Evolutionary conservation across 2,888 invertebrate species (phyloP).

Genomic region (Melieria omissa): DNA sequence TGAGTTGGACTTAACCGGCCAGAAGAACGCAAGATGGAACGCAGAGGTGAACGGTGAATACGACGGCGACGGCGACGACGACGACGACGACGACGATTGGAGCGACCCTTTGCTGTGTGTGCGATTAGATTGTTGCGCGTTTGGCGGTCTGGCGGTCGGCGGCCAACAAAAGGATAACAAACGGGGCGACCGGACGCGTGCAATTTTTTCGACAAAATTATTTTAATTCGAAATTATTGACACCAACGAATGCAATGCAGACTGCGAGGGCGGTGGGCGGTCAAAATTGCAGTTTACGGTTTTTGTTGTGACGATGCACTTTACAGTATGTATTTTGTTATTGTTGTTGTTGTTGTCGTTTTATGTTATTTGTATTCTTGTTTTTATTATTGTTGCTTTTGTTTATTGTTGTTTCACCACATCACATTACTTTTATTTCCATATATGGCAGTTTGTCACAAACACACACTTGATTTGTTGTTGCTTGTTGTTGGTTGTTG

Average conservation of each 20-base stretch:
- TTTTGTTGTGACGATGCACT: too few species aligned
- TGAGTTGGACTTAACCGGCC: not conserved
- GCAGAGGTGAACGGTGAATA: constrained; percentile 14
- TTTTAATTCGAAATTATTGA: constrained; percentile 9
- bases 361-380: constrained; percentile 6
- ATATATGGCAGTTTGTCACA: not conserved
- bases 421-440: too few species aligned
- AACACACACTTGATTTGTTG: too few species aligned
- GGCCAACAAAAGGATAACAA: not conserved
- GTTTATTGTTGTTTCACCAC: not conserved
- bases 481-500: not conserved
- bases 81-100: constrained; percentile 18
- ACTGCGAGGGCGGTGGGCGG: too few species aligned
- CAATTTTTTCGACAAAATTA: constrained; percentile 20
- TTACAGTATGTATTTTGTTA: constrained; percentile 37
- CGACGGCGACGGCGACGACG: constrained; percentile 31
- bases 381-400: constrained; percentile 16
- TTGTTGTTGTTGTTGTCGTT: constrained; percentile 39
- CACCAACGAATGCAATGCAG: too few species aligned
- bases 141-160: not conserved
- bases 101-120: constrained; percentile 8
- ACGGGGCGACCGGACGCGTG: not conserved
- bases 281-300: too few species aligned
- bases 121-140: constrained; percentile 11
- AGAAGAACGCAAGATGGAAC: constrained; percentile 2